These are phyloP conservation scores for Mastacembelus armatus DNA, from an alignment of 2,797 vertebrate genomes.

Conservation along the genomic window DNA sequence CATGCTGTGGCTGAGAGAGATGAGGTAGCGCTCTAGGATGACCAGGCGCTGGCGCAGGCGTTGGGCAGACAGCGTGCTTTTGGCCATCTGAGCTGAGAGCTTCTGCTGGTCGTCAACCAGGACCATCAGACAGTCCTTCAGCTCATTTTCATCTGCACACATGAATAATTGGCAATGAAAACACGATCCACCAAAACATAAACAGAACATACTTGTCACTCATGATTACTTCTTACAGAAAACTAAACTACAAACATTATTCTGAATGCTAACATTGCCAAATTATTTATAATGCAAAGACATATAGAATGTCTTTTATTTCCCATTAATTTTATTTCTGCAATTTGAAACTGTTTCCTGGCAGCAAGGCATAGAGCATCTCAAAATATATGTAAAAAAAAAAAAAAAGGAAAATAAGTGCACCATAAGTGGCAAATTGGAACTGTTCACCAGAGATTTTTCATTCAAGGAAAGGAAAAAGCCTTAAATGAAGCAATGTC, in stretches of 20 bases:
- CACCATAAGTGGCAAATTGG: background rate
- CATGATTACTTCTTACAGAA: background rate
- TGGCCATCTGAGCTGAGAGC: slow-evolving; percentile 90
- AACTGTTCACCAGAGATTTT: background rate
- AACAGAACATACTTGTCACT: background rate
- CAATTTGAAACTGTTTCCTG: background rate
- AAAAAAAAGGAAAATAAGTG: too few species aligned
- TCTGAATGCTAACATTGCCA: background rate
- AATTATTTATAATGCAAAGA: background rate
- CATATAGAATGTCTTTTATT: background rate
- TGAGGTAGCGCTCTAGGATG: slow-evolving; percentile 96
- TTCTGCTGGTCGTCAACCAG: slow-evolving; percentile 95
- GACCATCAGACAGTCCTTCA: slow-evolving; percentile 94
- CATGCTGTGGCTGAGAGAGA: slow-evolving; percentile 95
- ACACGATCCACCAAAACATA: background rate
- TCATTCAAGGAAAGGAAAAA: too few species aligned
- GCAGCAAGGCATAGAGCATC: background rate
- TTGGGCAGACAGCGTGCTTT: slow-evolving; percentile 92
- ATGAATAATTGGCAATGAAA: background rate
- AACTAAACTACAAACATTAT: background rate
- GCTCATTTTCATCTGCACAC: slow-evolving; percentile 87
- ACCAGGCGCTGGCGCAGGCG: slow-evolving; percentile 94
- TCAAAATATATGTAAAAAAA: too few species aligned
- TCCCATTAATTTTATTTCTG: too few species aligned
- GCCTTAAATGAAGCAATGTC: too few species aligned